Evolutionary conservation across 2,888 invertebrate genomes (phyloP).

Genomic region (Trisateles emortualis): DNA sequence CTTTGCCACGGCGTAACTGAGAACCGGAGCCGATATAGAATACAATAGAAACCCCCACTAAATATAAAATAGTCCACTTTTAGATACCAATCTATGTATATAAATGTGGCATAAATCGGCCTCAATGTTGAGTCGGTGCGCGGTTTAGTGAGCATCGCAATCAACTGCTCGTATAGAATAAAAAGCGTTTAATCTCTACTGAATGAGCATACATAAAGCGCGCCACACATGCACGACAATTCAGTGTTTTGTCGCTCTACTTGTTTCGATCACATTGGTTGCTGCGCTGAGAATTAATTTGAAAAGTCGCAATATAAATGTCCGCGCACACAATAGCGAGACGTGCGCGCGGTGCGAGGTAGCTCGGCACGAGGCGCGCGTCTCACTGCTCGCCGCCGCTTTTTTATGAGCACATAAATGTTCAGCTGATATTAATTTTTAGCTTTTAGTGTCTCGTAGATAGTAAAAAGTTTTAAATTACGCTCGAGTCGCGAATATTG

Average conservation of each 20-base stretch:
- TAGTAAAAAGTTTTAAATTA: conserved; percentile 6
- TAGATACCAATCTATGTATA: not conserved
- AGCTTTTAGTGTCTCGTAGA: conserved; percentile 2
- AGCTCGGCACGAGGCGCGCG: not conserved
- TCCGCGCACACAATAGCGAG: not conserved
- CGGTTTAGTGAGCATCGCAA: not conserved
- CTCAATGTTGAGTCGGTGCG: too few relatives aligned
- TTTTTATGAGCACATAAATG: conserved; percentile 20
- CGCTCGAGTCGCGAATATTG: not conserved
- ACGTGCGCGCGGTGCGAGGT: not conserved
- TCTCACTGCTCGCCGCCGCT: not conserved
- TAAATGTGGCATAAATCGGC: not conserved
- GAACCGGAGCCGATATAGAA: conserved; percentile 28
- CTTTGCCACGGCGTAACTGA: conserved; percentile 33
- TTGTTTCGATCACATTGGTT: not conserved
- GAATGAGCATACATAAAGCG: conserved; percentile 1
- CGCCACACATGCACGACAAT: not conserved
- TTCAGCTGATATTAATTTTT: conserved; percentile 17
- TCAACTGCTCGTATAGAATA: conserved; percentile 5
- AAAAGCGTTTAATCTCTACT: not conserved
- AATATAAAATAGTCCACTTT: conserved; percentile 17
- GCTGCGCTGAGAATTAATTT: not conserved
- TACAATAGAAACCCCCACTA: conserved; percentile 23
- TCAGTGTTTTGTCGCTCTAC: conserved; percentile 1
- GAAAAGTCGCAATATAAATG: conserved; percentile 1